Conservation (phyloP, 1,140 invertebrate genomes). For the Pseudomyrmex pallidus region DNA sequence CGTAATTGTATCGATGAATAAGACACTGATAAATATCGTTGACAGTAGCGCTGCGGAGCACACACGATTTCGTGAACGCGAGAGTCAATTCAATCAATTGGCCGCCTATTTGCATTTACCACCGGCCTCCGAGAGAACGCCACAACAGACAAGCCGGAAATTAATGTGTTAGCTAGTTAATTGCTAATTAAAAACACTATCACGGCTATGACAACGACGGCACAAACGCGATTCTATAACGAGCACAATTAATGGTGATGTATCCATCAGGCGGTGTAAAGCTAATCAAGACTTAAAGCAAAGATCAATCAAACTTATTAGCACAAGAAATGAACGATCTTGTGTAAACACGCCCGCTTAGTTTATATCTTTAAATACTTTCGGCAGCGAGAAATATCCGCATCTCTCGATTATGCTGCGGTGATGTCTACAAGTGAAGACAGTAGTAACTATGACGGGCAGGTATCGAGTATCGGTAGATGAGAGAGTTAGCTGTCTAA, state of each 20-base stretch:
- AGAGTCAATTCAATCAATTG: conserved; percentile 85
- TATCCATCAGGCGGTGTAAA: not conserved
- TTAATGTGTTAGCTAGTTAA: conserved; percentile 84
- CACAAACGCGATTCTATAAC: not conserved
- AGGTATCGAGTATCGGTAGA: too few species aligned
- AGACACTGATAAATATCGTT: conserved; percentile 4
- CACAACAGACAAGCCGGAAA: conserved; percentile 83
- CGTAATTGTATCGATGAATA: not conserved
- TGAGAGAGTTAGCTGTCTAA: too few species aligned
- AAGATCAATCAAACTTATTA: not conserved
- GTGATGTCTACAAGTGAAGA: too few species aligned
- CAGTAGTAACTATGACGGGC: too few species aligned
- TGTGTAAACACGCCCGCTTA: too few species aligned
- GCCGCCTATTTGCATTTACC: conserved; percentile 84
- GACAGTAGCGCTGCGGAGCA: not conserved
- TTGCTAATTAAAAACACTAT: conserved; percentile 85
- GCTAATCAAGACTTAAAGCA: not conserved
- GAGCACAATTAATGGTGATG: not conserved
- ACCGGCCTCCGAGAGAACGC: conserved; percentile 75
- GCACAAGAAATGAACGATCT: not conserved
- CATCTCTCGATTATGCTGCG: too few species aligned
- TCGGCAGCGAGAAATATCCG: too few species aligned
- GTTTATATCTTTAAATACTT: too few species aligned
- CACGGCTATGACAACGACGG: conserved; percentile 16
- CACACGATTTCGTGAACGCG: conserved; percentile 48